Conservation (phyloP, 1,140 invertebrate species). For the Stegodyphus mimosarum region DNA sequence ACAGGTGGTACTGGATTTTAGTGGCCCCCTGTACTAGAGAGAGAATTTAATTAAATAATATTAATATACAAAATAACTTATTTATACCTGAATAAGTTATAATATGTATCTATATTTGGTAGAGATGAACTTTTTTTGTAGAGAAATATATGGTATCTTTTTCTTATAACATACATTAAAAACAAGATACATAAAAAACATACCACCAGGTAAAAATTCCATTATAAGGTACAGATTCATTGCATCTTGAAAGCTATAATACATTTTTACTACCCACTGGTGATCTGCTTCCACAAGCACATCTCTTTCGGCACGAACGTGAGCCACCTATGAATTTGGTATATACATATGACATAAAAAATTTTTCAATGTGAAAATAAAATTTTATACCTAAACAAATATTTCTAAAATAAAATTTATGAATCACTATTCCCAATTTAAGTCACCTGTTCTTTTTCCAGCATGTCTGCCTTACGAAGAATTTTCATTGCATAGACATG, state of each 20-base stretch:
- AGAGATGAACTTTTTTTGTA: not conserved
- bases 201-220: constrained; percentile 98
- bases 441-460: constrained; percentile 94
- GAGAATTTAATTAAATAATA: too few relatives aligned
- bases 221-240: constrained; percentile 99
- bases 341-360: too few relatives aligned
- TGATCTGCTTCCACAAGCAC: constrained; percentile 99
- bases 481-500: constrained; percentile 99
- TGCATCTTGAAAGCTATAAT: constrained; percentile 98
- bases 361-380: too few relatives aligned
- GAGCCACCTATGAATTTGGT: constrained; percentile 78
- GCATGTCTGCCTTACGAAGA: constrained; percentile 97
- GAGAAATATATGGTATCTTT: not conserved
- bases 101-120: not conserved
- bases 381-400: too few relatives aligned
- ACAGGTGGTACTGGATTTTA: too few relatives aligned
- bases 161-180: too few relatives aligned
- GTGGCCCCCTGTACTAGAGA: too few relatives aligned
- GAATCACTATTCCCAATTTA: not conserved
- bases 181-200: not conserved
- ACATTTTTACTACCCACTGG: constrained; percentile 99
- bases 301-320: constrained; percentile 97
- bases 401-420: too few relatives aligned
- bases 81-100: not conserved
- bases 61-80: not conserved